Conservation (phyloP, 2,888 invertebrate species). For the Automeris io region DNA sequence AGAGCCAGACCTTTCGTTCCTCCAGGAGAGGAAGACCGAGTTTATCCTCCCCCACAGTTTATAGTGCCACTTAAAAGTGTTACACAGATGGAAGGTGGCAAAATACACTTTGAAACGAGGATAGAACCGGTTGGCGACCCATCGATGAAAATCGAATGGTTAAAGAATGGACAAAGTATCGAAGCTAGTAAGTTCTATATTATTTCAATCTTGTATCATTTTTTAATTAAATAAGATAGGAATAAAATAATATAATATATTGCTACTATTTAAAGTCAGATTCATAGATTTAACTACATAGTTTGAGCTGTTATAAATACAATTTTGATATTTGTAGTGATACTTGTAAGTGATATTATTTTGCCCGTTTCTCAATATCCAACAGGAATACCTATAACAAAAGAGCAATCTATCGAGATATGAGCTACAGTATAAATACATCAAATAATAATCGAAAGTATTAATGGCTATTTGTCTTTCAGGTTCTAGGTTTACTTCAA, state of each 20-base stretch:
- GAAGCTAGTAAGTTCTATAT: slow-evolving; percentile 93
- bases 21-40: slow-evolving; percentile 89
- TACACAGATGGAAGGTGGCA: slow-evolving; percentile 91
- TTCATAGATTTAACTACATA: no score
- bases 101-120: slow-evolving; percentile 97
- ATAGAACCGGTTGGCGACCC: slow-evolving; percentile 98
- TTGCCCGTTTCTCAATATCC: no score
- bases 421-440: no score
- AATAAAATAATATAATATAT: not conserved
- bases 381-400: no score
- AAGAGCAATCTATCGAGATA: no score
- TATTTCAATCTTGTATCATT: no score
- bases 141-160: slow-evolving; percentile 97
- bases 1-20: slow-evolving; percentile 89
- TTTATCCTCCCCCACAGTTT: slow-evolving; percentile 94
- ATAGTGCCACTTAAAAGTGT: slow-evolving; percentile 91
- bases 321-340: no score
- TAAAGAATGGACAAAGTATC: slow-evolving; percentile 92
- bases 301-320: no score
- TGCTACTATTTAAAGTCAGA: not conserved
- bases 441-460: no score
- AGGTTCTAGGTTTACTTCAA: slow-evolving; percentile 97
- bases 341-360: no score
- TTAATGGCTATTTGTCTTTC: not conserved
- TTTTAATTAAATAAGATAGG: no score